A percentile compares a stretch with the other conserved stretches of the same genome.
Evolutionary conservation across 2,888 invertebrate genomes (phyloP).

Genomic region (Bombylius discolor): DNA sequence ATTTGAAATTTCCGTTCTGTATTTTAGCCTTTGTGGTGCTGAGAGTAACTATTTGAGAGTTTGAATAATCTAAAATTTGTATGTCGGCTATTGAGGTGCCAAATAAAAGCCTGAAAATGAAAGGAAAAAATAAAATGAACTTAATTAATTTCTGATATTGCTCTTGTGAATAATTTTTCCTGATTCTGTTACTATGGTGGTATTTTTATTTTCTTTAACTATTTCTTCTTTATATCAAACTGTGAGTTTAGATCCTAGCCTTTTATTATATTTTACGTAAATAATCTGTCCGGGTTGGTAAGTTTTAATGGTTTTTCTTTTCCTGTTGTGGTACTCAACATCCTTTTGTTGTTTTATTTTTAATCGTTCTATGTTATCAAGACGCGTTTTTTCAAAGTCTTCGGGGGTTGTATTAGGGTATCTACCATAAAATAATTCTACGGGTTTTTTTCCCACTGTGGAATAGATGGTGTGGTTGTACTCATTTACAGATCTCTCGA

Average conservation of each 20-base stretch:
- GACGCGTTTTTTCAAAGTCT: conserved; percentile 7
- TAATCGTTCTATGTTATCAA: conserved; percentile 7
- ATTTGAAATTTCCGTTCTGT: too few relatives aligned
- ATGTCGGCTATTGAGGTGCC: background rate
- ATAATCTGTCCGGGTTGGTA: conserved; percentile 8
- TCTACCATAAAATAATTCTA: background rate
- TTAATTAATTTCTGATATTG: background rate
- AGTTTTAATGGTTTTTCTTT: conserved; percentile 5
- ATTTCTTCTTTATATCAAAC: background rate
- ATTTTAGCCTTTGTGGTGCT: too few relatives aligned
- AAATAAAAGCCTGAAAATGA: background rate
- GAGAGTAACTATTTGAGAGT: too few relatives aligned
- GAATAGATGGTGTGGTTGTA: background rate
- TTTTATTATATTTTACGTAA: background rate
- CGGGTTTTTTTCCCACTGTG: background rate
- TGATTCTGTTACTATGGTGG: background rate
- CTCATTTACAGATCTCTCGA: conserved; percentile 4
- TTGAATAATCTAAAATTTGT: too few relatives aligned
- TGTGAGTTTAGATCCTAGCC: conserved; percentile 10
- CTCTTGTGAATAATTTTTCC: background rate
- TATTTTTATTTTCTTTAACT: background rate
- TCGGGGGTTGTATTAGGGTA: conserved; percentile 4
- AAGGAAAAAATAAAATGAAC: background rate
- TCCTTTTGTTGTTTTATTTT: conserved; percentile 4
- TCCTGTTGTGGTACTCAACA: background rate